Conservation (phyloP, 1,140 invertebrate species). For the Muscidifurax raptorellus region DNA sequence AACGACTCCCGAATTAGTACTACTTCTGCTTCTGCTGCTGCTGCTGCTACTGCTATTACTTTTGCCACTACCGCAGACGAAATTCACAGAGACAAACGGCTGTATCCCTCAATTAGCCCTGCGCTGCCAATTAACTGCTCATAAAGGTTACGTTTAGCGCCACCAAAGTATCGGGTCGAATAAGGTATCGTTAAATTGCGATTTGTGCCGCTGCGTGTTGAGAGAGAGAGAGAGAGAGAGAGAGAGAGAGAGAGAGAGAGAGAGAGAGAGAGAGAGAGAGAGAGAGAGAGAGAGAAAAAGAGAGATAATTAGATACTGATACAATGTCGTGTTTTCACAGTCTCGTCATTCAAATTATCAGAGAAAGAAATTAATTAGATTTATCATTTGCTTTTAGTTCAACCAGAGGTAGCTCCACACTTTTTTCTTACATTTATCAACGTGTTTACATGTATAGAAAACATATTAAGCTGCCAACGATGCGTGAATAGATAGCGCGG, state of each 20-base stretch:
- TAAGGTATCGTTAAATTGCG: conserved; percentile 2
- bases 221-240: not conserved
- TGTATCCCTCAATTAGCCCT: not conserved
- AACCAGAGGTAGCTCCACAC: not conserved
- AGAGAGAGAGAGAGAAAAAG: too few relatives aligned
- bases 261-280: too few relatives aligned
- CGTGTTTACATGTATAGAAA: conserved; percentile 28
- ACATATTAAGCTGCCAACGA: conserved; percentile 8
- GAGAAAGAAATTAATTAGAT: not conserved
- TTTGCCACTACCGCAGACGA: not conserved
- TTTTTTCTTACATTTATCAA: conserved; percentile 22
- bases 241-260: not conserved
- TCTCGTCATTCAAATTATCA: not conserved
- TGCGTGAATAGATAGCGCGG: conserved; percentile 27
- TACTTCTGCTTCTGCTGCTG: too few relatives aligned
- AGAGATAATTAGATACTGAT: too few relatives aligned
- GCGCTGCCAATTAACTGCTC: not conserved
- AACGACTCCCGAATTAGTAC: not conserved
- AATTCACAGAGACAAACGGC: not conserved
- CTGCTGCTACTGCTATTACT: too few relatives aligned
- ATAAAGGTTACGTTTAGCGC: not conserved
- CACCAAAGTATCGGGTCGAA: not conserved
- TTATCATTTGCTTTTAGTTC: not conserved
- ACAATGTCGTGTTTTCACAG: not conserved
- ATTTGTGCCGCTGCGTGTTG: not conserved